Base-by-base conservation (phyloP, 1,140 invertebrate genomes). In the Listronotus bonariensis region DNA sequence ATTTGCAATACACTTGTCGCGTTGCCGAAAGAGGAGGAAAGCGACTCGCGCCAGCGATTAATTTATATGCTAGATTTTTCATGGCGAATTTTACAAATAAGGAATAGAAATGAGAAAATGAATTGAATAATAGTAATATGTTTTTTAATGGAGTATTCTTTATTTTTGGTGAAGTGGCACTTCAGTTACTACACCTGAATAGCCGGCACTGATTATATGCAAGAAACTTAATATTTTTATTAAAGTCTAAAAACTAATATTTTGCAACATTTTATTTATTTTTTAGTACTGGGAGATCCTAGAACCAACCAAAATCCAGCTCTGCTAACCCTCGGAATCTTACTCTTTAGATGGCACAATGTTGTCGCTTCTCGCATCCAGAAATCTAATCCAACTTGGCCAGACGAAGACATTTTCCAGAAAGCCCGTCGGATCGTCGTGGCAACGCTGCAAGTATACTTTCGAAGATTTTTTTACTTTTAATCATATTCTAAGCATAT, bases 311-410 rank as follows among this genome's bases (percentile, higher is more conserved):
- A 99, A 80, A 98, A 99, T 80, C 97, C 97, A 0, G 95, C 93
- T 0, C 79, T 99, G 58, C 81, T 99, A 6, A 90, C 95, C 0
- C 92, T 99, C 68, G 93, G 93, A 4, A 91, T 99, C 45, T 75
- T 99, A 7, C 93, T 98, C 70, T 93, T 95, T 77, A 88, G 96
- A 1, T 99, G 94, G 91, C 97, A 99, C 79, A 99, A 99, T 77
- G 86, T 91, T 0, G 81, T 98, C 1, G 97, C 96, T 0, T 80
- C 81, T 0, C 81, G 89, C 9, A 86, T 98, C 0, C 87, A 92
- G 72, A 80, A 82, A 34, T 79, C 91, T 64, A 87, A 97, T 82
- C 91, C 94, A 0, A 85, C 90, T 48, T 96, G 95, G 94, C 88
- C 88, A 6, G 95, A 98, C 73, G 96, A 99, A 78, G 92, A 97